These are phyloP conservation scores for Azemiops feae DNA, from an alignment of 2,113 vertebrate genomes.

Conservation along the genomic window DNA sequence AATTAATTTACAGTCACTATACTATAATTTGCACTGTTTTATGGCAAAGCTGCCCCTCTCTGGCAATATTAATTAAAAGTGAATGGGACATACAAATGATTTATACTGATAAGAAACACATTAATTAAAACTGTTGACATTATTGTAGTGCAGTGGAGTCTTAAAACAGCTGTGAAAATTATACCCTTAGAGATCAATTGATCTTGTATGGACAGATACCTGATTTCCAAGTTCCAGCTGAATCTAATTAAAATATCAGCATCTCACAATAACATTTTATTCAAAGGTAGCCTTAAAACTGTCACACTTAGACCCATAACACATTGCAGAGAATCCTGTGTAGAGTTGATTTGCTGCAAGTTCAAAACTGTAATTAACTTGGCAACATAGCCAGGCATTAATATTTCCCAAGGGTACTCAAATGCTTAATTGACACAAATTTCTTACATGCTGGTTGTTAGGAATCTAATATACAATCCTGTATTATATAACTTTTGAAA, in stretches of 20 bases:
- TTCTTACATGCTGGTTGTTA: slow-evolving; percentile 1
- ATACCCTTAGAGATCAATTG: slow-evolving; percentile 22
- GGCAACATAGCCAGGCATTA: slow-evolving; percentile 43
- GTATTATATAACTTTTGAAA: neutral
- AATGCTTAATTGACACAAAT: slow-evolving; percentile 46
- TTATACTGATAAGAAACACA: slow-evolving; percentile 25
- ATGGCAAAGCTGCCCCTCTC: neutral
- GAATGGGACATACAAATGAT: slow-evolving; percentile 6
- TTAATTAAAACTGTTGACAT: slow-evolving; percentile 40
- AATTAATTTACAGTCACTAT: neutral
- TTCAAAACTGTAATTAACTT: slow-evolving; percentile 60
- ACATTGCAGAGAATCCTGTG: slow-evolving; percentile 40
- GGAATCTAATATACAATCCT: neutral
- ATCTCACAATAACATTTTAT: slow-evolving; percentile 6
- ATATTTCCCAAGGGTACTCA: slow-evolving; percentile 44
- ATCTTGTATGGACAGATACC: neutral
- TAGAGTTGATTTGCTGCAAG: slow-evolving; percentile 46
- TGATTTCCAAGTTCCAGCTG: slow-evolving; percentile 19
- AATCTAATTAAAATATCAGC: slow-evolving; percentile 19
- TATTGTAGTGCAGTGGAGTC: slow-evolving; percentile 9
- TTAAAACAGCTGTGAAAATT: slow-evolving; percentile 33
- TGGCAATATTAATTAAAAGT: slow-evolving; percentile 22
- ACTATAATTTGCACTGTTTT: neutral
- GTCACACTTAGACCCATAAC: slow-evolving; percentile 12
- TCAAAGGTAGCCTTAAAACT: slow-evolving; percentile 23